Evolutionary conservation across 2,113 vertebrate genomes (phyloP).

Genomic region (Xyliphius kryptos): DNA sequence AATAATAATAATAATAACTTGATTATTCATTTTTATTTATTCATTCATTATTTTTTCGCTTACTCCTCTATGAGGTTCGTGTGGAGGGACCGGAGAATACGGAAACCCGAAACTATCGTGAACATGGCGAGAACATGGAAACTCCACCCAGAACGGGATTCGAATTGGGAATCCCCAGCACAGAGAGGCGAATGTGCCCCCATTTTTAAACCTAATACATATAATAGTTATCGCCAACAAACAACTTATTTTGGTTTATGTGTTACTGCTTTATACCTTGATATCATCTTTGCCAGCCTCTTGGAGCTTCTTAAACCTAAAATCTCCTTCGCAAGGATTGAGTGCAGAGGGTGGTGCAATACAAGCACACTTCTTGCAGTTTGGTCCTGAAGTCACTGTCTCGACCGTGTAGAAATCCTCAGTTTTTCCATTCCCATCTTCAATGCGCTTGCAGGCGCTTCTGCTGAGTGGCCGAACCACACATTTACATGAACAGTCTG

Average conservation of each 20-base stretch:
- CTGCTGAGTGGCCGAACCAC: slow-evolving; percentile 81
- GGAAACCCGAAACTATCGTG: too few species aligned
- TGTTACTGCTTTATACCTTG: slow-evolving; percentile 66
- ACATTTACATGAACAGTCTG: slow-evolving; percentile 83
- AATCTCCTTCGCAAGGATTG: slow-evolving; percentile 89
- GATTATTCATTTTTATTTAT: too few species aligned
- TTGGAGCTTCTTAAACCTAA: slow-evolving; percentile 81
- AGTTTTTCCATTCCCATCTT: slow-evolving; percentile 49
- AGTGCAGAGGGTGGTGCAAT: slow-evolving; percentile 83
- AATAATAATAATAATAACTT: too few species aligned
- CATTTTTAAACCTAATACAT: too few species aligned
- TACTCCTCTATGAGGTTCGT: too few species aligned
- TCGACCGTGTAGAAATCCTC: slow-evolving; percentile 84
- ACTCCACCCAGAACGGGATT: too few species aligned
- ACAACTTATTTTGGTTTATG: not conserved
- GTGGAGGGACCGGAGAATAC: too few species aligned
- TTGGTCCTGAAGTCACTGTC: slow-evolving; percentile 81
- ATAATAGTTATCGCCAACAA: too few species aligned
- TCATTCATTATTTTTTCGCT: too few species aligned
- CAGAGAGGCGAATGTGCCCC: too few species aligned
- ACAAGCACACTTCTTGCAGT: slow-evolving; percentile 87
- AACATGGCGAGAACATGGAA: too few species aligned
- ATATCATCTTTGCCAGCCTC: slow-evolving; percentile 75
- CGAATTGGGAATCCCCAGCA: too few species aligned
- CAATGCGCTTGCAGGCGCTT: slow-evolving; percentile 72